Base-by-base conservation (phyloP, 2,113 vertebrate species). In the Tupaia tana region DNA sequence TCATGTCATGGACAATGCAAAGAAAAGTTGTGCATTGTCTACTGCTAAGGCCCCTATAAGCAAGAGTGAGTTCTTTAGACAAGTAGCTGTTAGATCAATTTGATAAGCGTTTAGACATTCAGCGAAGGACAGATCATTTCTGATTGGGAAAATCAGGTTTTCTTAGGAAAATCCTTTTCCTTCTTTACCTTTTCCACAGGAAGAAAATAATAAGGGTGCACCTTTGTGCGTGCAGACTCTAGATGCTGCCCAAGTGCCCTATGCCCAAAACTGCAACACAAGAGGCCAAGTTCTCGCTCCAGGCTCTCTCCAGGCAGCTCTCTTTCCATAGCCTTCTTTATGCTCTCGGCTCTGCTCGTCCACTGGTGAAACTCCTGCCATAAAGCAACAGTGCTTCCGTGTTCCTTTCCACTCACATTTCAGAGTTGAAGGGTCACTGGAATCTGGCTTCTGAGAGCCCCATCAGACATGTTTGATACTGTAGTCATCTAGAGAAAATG, bases 381-480 rank as follows among this genome's bases (percentile, higher is more conserved):
- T 10, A 27, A 56, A 34, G 20, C 4, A 12, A 12, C 43, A 29
- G 2, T 29, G 18, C 58, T 29, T 63, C 4, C 0, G 0, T 16
- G 6, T 82, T 43, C 58, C 58, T 18, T 27, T 56, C 15, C 67
- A 22, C 11, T 77, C 56, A 29, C 54, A 34, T 56, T 59, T 83
- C 61, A 20, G 5, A 61, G 14, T 12, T 9, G 9, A 4, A 66
- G 52, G 20, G 54, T 75, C 58, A 7, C 74, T 56, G 8, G 6
- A 14, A 54, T 29, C 64, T 63, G n/a, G 8, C 61, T 14, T 6
- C 13, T 43, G 27, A 7, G 19, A 7, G 19, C 29, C 25, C 24
- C 11, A 20, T 34, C 75, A 31, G 18, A 84, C 71, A 52, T 20
- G 43, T 31, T 22, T 13, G 25, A 69, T 12, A 2, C 59, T 73